These are phyloP conservation scores for Amia ocellicauda DNA, from an alignment of 2,113 vertebrate species.

Conservation along the genomic window DNA sequence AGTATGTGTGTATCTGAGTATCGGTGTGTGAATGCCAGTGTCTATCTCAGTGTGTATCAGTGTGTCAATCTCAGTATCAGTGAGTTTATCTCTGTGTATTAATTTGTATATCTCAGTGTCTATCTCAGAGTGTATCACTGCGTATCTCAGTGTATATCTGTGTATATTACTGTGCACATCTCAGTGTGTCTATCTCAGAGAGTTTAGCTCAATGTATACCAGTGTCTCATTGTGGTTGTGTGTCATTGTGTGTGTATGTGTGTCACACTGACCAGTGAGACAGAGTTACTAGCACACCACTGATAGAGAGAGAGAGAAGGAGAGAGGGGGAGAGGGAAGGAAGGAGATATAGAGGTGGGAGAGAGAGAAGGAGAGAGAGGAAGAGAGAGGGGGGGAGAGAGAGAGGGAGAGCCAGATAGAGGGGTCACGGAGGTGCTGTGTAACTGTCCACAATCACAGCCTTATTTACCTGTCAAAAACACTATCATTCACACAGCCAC, in stretches of 20 bases:
- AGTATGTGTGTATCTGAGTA: neutral
- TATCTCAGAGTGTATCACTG: no score
- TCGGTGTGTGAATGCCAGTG: slow-evolving; percentile 9
- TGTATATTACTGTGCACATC: no score
- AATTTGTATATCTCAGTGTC: slow-evolving; percentile 3
- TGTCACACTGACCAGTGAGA: neutral
- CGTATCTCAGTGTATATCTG: slow-evolving; percentile 34
- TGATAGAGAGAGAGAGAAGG: slow-evolving; percentile 4
- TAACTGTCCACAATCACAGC: slow-evolving; percentile 83
- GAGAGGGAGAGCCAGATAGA: slow-evolving; percentile 71
- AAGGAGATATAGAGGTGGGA: no score
- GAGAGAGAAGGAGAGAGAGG: slow-evolving; percentile 21
- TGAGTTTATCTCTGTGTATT: neutral
- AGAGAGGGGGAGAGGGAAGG: slow-evolving; percentile 15
- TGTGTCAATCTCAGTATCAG: slow-evolving; percentile 1
- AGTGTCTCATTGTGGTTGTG: slow-evolving; percentile 11
- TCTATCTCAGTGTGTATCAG: neutral
- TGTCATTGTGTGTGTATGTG: neutral
- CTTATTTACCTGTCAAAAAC: slow-evolving; percentile 85
- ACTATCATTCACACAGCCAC: slow-evolving; percentile 78
- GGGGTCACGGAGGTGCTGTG: slow-evolving; percentile 76
- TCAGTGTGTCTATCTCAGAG: neutral
- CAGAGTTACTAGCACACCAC: neutral
- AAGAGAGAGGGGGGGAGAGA: slow-evolving; percentile 70
- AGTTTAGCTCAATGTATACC: slow-evolving; percentile 33